phyloP scores from a whole-genome alignment of 2,113 vertebrate species.

The Trinectes maculatus region DNA sequence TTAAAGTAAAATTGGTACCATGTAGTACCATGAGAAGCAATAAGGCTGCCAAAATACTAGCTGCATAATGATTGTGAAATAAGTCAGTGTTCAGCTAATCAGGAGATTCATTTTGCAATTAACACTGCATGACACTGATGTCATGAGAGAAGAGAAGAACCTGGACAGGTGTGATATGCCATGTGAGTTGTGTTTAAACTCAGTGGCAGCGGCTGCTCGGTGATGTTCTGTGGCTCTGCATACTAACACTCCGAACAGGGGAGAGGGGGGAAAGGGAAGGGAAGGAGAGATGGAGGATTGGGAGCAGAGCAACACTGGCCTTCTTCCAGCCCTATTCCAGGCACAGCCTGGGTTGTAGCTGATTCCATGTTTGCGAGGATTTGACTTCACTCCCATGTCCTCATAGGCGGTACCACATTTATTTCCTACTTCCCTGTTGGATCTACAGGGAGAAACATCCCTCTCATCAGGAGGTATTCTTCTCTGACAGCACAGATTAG shows the following conservation, averaged over 20 bases:
- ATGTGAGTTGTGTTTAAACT: slow-evolving; percentile 38
- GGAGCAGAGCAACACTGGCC: slow-evolving; percentile 41
- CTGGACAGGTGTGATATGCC: slow-evolving; percentile 18
- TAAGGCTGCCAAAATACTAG: not conserved
- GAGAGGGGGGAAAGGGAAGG: slow-evolving; percentile 13
- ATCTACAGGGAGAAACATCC: slow-evolving; percentile 60
- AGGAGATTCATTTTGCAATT: slow-evolving; percentile 20
- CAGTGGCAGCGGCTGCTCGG: slow-evolving; percentile 22
- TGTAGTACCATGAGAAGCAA: not conserved
- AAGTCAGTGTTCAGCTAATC: too few relatives aligned
- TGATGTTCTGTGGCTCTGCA: slow-evolving; percentile 27
- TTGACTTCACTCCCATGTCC: slow-evolving; percentile 65
- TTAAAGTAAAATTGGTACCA: not conserved
- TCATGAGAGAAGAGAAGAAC: slow-evolving; percentile 20
- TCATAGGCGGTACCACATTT: slow-evolving; percentile 56
- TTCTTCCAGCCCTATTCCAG: slow-evolving; percentile 46
- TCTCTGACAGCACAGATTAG: slow-evolving; percentile 75
- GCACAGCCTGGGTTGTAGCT: slow-evolving; percentile 39
- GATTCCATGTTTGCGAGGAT: slow-evolving; percentile 44
- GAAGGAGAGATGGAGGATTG: slow-evolving; percentile 27
- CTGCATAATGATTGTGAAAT: too few relatives aligned
- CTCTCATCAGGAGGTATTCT: slow-evolving; percentile 72
- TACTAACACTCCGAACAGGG: slow-evolving; percentile 29
- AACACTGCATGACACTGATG: slow-evolving; percentile 18
- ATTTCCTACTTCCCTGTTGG: slow-evolving; percentile 34